A percentile compares a stretch with the other conserved stretches of the same genome.
phyloP scores from a whole-genome alignment of 2,113 vertebrate genomes.

The Ploceus nigricollis region DNA sequence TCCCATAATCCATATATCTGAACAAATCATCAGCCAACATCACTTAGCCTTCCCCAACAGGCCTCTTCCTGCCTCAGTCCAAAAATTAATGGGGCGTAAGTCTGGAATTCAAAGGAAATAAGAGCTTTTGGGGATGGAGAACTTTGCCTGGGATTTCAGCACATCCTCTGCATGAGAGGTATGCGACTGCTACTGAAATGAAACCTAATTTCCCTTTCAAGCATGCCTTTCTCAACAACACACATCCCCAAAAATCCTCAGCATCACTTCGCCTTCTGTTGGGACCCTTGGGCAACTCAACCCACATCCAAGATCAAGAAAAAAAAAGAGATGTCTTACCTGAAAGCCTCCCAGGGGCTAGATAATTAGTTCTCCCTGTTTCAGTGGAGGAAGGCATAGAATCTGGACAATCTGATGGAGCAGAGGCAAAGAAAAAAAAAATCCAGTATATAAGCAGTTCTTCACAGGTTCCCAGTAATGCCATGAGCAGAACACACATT shows the following conservation, averaged over 20 bases:
- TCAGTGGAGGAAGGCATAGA: slow-evolving; percentile 94
- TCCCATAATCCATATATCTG: neutral
- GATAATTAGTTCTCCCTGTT: slow-evolving; percentile 88
- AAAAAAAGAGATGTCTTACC: slow-evolving; percentile 77
- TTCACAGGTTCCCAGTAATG: neutral
- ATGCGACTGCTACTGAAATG: neutral
- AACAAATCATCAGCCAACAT: neutral
- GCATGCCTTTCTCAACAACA: neutral
- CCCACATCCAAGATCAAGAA: neutral
- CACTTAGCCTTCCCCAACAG: neutral
- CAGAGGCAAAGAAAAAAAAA: slow-evolving; percentile 33
- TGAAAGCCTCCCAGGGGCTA: slow-evolving; percentile 97
- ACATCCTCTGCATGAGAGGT: neutral
- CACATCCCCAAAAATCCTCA: neutral
- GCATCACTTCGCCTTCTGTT: rapidly evolving
- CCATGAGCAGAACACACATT: slow-evolving; percentile 50
- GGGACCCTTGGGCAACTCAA: neutral
- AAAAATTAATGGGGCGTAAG: neutral
- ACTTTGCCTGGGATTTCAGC: neutral
- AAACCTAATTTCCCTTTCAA: neutral
- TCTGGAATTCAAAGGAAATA: neutral
- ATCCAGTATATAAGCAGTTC: neutral
- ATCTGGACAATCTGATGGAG: slow-evolving; percentile 88
- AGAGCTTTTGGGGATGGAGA: neutral
- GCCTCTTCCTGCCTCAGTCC: neutral